These are phyloP conservation scores for Triops cancriformis DNA, from an alignment of 1,140 invertebrate species.

Conservation along the genomic window DNA sequence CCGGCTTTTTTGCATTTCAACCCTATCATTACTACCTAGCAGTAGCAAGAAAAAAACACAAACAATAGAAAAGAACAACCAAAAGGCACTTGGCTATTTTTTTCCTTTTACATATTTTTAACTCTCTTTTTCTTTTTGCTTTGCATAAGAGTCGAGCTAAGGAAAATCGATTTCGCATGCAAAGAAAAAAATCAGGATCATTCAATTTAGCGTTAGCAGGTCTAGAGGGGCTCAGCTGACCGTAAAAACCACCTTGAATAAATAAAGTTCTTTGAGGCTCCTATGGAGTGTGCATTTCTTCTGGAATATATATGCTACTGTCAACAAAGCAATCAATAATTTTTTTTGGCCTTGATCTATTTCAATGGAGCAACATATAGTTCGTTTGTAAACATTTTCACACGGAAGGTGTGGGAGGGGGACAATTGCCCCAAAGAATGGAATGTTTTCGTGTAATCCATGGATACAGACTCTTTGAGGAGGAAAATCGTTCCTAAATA, in stretches of 20 bases:
- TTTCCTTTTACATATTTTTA: neutral
- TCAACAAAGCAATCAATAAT: neutral
- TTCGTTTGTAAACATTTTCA: neutral
- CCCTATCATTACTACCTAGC: neutral
- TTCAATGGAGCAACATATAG: neutral
- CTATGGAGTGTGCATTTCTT: neutral
- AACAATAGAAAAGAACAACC: neutral
- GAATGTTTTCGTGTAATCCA: neutral
- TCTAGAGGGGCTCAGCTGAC: neutral
- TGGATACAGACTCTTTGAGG: neutral
- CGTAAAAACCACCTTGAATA: neutral
- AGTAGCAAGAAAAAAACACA: neutral
- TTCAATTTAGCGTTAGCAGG: neutral
- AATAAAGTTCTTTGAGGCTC: conserved; percentile 1
- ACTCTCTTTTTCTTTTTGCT: neutral
- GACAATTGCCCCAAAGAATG: neutral
- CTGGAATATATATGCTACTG: neutral
- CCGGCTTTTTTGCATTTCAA: neutral
- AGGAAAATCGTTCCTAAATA: neutral
- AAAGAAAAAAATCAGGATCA: neutral
- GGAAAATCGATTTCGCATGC: neutral
- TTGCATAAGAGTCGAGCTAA: neutral
- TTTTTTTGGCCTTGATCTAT: neutral
- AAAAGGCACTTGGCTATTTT: neutral
- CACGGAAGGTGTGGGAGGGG: neutral